These are phyloP conservation scores for Pteria penguin DNA, from an alignment of 2,888 invertebrate species.

Conservation along the genomic window DNA sequence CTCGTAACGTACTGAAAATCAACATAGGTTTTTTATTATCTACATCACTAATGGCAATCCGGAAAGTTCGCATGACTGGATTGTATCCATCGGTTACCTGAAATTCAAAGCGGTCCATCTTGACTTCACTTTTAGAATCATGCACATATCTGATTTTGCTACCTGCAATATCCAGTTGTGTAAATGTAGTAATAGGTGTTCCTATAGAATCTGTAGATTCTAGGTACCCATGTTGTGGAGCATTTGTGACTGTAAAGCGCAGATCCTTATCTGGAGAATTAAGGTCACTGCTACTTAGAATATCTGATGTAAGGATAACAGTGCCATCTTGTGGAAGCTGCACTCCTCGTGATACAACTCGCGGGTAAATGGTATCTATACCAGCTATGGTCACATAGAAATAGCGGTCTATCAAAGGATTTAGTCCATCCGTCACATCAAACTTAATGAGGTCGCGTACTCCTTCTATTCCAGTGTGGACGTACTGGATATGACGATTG, in stretches of 20 bases:
- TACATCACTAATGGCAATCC: conserved; percentile 77
- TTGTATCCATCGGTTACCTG: conserved; percentile 79
- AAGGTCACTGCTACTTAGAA: conserved; percentile 76
- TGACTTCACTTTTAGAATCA: conserved; percentile 75
- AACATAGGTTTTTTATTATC: conserved; percentile 79
- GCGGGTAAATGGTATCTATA: conserved; percentile 75
- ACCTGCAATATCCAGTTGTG: conserved; percentile 78
- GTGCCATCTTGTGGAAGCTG: conserved; percentile 77
- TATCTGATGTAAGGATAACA: conserved; percentile 75
- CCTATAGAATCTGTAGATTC: conserved; percentile 73
- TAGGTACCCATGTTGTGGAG: conserved; percentile 76
- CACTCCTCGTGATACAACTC: conserved; percentile 76
- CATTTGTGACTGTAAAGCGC: conserved; percentile 75
- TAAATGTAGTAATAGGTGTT: conserved; percentile 74
- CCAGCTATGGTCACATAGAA: conserved; percentile 79
- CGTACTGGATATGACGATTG: conserved; percentile 70
- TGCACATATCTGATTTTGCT: conserved; percentile 79
- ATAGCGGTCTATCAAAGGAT: conserved; percentile 77
- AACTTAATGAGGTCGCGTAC: conserved; percentile 79
- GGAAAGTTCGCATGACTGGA: conserved; percentile 74
- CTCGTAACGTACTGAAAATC: conserved; percentile 71
- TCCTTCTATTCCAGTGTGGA: conserved; percentile 75
- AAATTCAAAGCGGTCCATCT: conserved; percentile 80
- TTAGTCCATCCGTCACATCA: conserved; percentile 79
- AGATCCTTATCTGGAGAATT: conserved; percentile 76